phyloP scores from a whole-genome alignment of 1,140 invertebrate species.

The Eriocheir sinensis region DNA sequence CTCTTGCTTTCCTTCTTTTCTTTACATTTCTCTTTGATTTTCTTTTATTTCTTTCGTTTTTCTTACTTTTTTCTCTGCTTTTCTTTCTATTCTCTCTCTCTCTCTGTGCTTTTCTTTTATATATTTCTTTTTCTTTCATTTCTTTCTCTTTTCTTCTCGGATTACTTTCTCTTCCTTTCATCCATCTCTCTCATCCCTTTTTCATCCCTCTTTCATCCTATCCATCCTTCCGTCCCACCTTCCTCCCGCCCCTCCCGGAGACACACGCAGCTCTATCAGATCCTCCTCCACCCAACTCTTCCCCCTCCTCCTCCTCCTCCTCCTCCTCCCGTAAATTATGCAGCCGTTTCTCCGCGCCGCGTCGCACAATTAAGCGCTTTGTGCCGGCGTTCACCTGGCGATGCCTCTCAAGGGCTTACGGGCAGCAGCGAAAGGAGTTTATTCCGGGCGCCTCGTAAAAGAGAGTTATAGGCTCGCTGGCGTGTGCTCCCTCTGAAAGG shows the following conservation, averaged over 20 bases:
- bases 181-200: background rate
- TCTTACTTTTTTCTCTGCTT: background rate
- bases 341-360: background rate
- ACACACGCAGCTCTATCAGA: background rate
- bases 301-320: background rate
- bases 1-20: background rate
- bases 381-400: background rate
- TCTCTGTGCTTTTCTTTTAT: too few relatives aligned
- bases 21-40: background rate
- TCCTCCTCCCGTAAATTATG: background rate
- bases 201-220: background rate
- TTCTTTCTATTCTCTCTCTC: too few relatives aligned
- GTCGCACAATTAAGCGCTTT: conserved; percentile 3
- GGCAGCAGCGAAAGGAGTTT: background rate
- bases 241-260: background rate
- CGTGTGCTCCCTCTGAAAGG: too few relatives aligned
- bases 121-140: too few relatives aligned
- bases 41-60: background rate
- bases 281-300: background rate
- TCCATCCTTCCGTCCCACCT: background rate
- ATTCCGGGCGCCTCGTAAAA: background rate
- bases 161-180: background rate
- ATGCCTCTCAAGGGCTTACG: background rate
- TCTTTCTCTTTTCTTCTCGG: background rate
- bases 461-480: background rate